Evolutionary conservation across 2,797 vertebrate genomes (phyloP), one percentile per base, ranked within the genome.

Genomic region (Chelonia mydas): DNA sequence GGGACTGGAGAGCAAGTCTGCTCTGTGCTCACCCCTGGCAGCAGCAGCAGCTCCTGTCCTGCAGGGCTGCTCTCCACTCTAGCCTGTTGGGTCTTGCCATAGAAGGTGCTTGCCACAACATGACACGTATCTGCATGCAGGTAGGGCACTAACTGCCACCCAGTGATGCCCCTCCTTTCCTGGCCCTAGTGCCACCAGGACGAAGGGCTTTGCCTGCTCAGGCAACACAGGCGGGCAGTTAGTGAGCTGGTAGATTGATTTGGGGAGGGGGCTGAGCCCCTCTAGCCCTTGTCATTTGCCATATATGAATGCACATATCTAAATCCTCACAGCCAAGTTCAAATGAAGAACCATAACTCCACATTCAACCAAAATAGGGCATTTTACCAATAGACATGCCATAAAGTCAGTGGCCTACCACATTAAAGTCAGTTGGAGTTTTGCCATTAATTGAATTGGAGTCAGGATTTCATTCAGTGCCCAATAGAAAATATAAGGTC

Each of bases 401-500:
- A 28, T 59, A 5, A 92, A 84, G 11, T 25, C 61, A 1, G 0
- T 3, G 23, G 33, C 10, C 65, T 21, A 1, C 47, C 82, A n/a
- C 4, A 0, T 4, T 16, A 31, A 95, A 68, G 77, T 10, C 27
- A n/a, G 1, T 37, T 37, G 72, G n/a, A 83, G 3, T 80, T 94
- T 65, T 92, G 45, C 41, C 57, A n/a, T 6, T 33, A 11, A 2
- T 87, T 94, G 79, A 27, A 83, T n/a, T 55, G 88, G 80, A 87
- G 33, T 15, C 81, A 86, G 31, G 50, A 47, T 76, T 95, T 93
- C 31, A 15, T 4, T 86, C 27, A 65, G 3, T 19, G 1, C 65
- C 8, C 4, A 4, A 17, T 27, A 61, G 37, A 47, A 88, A 81
- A 87, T 2, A 27, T 23, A 15, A 25, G 6, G 19, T 10, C 49